A percentile compares a stretch with the other conserved stretches of the same genome.
Evolutionary conservation across 2,888 invertebrate species (phyloP).

Genomic region (Drosophila affinis): DNA sequence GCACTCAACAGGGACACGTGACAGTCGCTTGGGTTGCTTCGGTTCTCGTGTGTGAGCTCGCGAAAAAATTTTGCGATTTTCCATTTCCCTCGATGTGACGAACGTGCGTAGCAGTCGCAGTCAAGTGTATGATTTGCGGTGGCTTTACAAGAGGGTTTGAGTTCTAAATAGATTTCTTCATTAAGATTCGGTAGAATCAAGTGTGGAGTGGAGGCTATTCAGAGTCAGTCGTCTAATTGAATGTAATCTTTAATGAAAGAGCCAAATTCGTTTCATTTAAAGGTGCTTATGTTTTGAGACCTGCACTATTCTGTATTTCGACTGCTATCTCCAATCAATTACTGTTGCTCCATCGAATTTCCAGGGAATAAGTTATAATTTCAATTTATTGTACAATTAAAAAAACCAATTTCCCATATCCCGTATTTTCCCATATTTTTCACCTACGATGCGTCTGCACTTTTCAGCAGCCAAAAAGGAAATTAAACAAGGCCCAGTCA

Average conservation of each 20-base stretch:
- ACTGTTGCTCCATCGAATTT: background rate
- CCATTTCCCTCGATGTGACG: slow-evolving; percentile 51
- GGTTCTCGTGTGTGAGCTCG: slow-evolving; percentile 32
- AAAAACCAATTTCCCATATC: slow-evolving; percentile 72
- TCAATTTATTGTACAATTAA: slow-evolving; percentile 71
- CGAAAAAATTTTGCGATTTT: slow-evolving; percentile 61
- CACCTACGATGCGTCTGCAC: slow-evolving; percentile 9
- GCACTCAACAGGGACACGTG: slow-evolving; percentile 65
- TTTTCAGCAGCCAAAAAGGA: slow-evolving; percentile 39
- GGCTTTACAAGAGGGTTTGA: slow-evolving; percentile 26
- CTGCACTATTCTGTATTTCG: background rate
- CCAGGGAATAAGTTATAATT: slow-evolving; percentile 29
- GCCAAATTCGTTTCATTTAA: slow-evolving; percentile 8
- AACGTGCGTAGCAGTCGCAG: slow-evolving; percentile 43
- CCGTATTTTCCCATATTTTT: slow-evolving; percentile 58
- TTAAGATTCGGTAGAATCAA: slow-evolving; percentile 10
- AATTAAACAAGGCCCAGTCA: slow-evolving; percentile 58
- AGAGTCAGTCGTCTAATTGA: background rate
- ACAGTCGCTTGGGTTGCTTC: slow-evolving; percentile 54
- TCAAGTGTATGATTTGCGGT: slow-evolving; percentile 77
- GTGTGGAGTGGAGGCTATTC: background rate
- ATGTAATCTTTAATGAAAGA: slow-evolving; percentile 9
- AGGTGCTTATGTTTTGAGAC: slow-evolving; percentile 2
- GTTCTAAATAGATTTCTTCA: slow-evolving; percentile 54
- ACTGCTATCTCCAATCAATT: background rate